Conservation (phyloP, 2,888 invertebrate species). For the Fabriciana adippe region DNA sequence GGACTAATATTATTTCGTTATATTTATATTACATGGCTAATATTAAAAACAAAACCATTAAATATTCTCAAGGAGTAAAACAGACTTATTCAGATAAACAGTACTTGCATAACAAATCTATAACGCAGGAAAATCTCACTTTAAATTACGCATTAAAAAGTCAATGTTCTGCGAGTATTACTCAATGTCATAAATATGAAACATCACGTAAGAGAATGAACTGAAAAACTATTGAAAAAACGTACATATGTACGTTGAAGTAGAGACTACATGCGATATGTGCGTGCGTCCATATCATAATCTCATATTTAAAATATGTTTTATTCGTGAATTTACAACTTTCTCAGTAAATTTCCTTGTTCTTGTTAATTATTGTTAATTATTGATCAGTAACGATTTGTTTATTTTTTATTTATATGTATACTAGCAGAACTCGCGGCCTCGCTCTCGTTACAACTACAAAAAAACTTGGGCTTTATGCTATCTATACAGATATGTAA, state of each 20-base stretch:
- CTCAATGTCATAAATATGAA: constrained; percentile 6
- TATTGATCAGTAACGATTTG: neutral
- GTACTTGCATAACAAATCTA: no score
- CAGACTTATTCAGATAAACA: no score
- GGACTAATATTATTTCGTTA: no score
- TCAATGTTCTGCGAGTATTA: constrained; percentile 16
- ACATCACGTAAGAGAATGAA: constrained; percentile 18
- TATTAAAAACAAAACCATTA: no score
- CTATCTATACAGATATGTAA: no score
- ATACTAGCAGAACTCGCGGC: neutral
- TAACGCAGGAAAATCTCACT: neutral
- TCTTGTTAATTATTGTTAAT: no score
- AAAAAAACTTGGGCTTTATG: no score
- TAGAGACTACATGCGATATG: neutral
- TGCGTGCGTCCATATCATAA: constrained; percentile 12
- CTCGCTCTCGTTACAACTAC: no score
- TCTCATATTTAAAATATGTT: neutral
- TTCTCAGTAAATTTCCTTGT: constrained; percentile 4
- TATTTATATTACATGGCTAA: no score
- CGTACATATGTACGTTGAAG: no score
- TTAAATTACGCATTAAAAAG: neutral
- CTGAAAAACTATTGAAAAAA: constrained; percentile 14
- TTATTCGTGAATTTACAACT: constrained; percentile 9
- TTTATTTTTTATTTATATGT: neutral
- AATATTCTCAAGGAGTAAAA: no score